Evolutionary conservation across 1,140 invertebrate genomes (phyloP), one percentile per base, ranked within the genome.

Genomic region (Listronotus oregonensis): DNA sequence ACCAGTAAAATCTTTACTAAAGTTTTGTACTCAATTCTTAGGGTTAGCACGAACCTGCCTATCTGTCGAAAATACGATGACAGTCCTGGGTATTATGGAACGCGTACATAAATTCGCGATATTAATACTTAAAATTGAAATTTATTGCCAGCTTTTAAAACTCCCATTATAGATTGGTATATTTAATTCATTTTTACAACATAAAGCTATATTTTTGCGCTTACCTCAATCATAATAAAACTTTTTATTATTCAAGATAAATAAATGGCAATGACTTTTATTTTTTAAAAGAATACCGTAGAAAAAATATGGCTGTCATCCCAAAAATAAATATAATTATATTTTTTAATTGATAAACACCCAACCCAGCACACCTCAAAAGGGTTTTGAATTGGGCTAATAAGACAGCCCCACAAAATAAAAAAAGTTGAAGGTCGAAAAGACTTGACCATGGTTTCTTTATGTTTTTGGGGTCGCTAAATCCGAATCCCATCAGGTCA

Each of bases 1-100:
- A 27, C 21, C 5, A 5, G 5, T 27, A 27, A 27, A 3, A 27
- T 3, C 21, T 5, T 27, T 27, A 27, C 1, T 27, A 27, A 3
- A 27, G 5, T 27, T 27, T 1, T 27, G 1, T 27, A 27, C 21
- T 27, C 5, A 5, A 5, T 27, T 27, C 21, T 27, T 27, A 37
- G 34, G 34, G 34, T 37, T 12, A 37, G 34, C 11, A 9, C 56
- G 40, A 37, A 37, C 11, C 34, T 37, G 34, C 8, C 34, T 37
- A 52, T 39, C 60, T 62, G 61, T 68, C 58, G 60, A 65, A 69
- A 66, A 66, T 71, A 69, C 67, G 65, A 69, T 65, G 65, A 71
- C 68, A 67, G 70, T 69, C 64, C 65, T 62, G 54, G 61, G 60
- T 70, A 71, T 69, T 68, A 69, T 71, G 68, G 70, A 31, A 67